Conservation (phyloP, 2,888 invertebrate species). For the Drosophila longiperda region DNA sequence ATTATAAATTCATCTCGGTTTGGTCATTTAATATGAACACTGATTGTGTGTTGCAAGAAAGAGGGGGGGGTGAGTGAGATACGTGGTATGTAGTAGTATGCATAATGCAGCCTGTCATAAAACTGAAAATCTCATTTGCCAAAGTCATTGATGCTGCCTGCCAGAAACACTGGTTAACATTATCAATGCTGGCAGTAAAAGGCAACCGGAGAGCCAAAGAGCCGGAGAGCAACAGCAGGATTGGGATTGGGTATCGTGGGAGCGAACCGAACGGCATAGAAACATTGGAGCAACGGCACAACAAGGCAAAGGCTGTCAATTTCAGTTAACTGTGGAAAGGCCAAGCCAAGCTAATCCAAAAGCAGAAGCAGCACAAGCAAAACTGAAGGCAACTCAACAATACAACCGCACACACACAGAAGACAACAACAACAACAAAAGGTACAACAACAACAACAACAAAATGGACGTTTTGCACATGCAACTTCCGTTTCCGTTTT, state of each 20-base stretch:
- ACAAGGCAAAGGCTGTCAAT: constrained; percentile 75
- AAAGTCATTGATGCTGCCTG: constrained; percentile 34
- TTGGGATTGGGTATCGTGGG: constrained; percentile 7
- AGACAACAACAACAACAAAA: constrained; percentile 25
- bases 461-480: constrained; percentile 63
- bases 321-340: constrained; percentile 65
- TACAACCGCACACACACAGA: constrained; percentile 46
- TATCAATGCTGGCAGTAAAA: constrained; percentile 42
- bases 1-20: constrained; percentile 9
- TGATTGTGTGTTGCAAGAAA: neutral
- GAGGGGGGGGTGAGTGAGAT: neutral
- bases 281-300: constrained; percentile 9
- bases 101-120: constrained; percentile 63
- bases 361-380: constrained; percentile 21
- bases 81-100: neutral
- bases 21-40: constrained; percentile 8
- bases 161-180: constrained; percentile 25
- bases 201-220: constrained; percentile 23
- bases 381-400: constrained; percentile 66
- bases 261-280: constrained; percentile 18
- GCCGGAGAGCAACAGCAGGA: neutral
- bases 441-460: constrained; percentile 15
- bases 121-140: constrained; percentile 74
- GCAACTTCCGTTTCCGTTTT: constrained; percentile 78
- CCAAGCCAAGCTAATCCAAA: constrained; percentile 35